Evolutionary conservation across 2,888 invertebrate genomes (phyloP).

Genomic region (Heliconius aoede): DNA sequence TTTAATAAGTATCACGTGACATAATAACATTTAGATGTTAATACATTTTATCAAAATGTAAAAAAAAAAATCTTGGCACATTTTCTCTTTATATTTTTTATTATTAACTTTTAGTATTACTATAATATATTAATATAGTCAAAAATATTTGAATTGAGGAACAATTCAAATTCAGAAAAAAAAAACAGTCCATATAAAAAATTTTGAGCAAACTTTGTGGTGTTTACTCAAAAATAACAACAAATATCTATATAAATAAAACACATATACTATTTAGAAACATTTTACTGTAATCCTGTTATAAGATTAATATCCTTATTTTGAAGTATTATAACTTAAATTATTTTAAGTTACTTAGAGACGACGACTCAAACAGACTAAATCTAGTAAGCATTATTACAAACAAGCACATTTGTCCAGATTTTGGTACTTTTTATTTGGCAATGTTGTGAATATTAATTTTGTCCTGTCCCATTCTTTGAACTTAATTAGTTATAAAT

Average conservation of each 20-base stretch:
- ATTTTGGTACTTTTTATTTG: not conserved
- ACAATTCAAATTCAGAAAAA: not conserved
- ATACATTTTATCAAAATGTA: not conserved
- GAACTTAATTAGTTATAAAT: not conserved
- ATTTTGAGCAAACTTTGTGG: not conserved
- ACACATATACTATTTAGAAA: conserved; percentile 1
- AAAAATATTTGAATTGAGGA: not conserved
- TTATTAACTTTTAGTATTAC: not conserved
- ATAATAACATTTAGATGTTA: not conserved
- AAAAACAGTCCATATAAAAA: not conserved
- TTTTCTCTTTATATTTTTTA: not conserved
- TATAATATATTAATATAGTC: not conserved
- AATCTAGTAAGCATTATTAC: conserved; percentile 1
- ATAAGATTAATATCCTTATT: conserved; percentile 7
- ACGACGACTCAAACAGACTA: not conserved
- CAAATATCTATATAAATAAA: not conserved
- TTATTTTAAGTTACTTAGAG: too few relatives aligned
- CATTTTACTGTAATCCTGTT: not conserved
- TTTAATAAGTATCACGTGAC: not conserved
- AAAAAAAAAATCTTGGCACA: not conserved
- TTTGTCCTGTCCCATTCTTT: not conserved
- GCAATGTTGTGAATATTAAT: not conserved
- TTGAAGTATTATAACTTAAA: conserved; percentile 23
- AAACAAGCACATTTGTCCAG: not conserved
- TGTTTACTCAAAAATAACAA: not conserved